Evolutionary conservation across 2,797 vertebrate genomes (phyloP).

Genomic region (Enteromius paludinosus): DNA sequence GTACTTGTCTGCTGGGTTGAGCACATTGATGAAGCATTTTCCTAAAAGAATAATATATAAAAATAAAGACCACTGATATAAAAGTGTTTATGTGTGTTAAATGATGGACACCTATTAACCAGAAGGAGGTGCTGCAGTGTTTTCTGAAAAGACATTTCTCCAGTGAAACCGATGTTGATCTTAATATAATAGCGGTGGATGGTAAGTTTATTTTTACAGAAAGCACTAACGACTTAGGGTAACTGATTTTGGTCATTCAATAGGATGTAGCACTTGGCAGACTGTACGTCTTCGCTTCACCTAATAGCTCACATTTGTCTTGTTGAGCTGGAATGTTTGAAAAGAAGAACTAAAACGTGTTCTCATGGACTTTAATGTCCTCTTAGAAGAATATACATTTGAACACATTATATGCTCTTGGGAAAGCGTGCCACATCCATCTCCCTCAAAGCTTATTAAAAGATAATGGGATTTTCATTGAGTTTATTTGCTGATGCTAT

Average conservation of each 20-base stretch:
- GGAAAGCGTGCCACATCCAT: constrained; percentile 29
- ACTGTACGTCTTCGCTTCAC: background rate
- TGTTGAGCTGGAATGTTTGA: constrained; percentile 12
- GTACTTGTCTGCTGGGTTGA: background rate
- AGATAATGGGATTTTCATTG: constrained; percentile 24
- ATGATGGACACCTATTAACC: background rate
- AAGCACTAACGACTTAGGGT: constrained; percentile 1
- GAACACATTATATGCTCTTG: background rate
- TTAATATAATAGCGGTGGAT: background rate
- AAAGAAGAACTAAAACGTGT: constrained; percentile 4
- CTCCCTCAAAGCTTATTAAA: constrained; percentile 21
- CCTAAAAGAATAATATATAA: background rate
- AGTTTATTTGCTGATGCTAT: constrained; percentile 29
- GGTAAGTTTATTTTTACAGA: constrained; percentile 27
- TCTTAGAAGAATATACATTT: constrained; percentile 16
- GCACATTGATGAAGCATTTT: background rate
- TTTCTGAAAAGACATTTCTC: constrained; percentile 12
- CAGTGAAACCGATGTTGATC: background rate
- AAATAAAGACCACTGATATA: background rate
- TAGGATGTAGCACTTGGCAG: constrained; percentile 15
- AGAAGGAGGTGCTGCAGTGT: constrained; percentile 29
- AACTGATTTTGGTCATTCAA: constrained; percentile 26
- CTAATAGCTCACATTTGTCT: constrained; percentile 1
- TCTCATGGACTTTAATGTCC: background rate
- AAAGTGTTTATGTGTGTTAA: background rate